Conservation (phyloP, 2,113 vertebrate genomes). For the Sturnira hondurensis region DNA sequence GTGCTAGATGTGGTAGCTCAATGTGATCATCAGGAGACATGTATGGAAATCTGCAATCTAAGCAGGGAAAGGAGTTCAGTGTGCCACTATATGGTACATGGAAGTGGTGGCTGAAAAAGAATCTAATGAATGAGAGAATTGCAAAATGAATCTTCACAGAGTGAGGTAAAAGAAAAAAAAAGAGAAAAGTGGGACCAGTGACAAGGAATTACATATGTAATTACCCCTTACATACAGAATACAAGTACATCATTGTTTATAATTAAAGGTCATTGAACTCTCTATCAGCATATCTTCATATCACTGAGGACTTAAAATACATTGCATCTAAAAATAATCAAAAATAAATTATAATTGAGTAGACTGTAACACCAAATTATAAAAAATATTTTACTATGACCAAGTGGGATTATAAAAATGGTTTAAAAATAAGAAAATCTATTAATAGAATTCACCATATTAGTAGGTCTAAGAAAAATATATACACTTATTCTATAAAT, state of each 20-base stretch:
- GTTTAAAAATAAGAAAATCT: background rate
- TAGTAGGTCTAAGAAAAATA: background rate
- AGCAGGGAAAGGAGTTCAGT: background rate
- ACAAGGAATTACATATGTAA: background rate
- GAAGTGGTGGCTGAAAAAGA: background rate
- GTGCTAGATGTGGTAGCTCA: background rate
- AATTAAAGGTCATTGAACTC: background rate
- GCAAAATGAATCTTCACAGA: background rate
- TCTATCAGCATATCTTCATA: background rate
- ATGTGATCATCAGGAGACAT: background rate
- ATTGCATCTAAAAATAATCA: background rate
- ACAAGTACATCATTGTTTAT: background rate
- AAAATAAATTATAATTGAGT: background rate
- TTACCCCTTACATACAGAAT: no score
- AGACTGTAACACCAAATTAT: background rate
- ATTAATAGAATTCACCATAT: background rate
- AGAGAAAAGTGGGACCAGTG: background rate
- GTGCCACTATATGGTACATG: background rate
- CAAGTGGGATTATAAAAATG: background rate
- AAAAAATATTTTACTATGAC: background rate
- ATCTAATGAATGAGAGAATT: background rate
- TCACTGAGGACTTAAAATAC: slow-evolving; percentile 1
- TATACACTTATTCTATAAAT: background rate
- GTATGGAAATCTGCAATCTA: background rate
- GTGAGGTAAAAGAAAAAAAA: background rate